Base-by-base conservation (phyloP, 2,888 invertebrate species). In the Phengaris arion region DNA sequence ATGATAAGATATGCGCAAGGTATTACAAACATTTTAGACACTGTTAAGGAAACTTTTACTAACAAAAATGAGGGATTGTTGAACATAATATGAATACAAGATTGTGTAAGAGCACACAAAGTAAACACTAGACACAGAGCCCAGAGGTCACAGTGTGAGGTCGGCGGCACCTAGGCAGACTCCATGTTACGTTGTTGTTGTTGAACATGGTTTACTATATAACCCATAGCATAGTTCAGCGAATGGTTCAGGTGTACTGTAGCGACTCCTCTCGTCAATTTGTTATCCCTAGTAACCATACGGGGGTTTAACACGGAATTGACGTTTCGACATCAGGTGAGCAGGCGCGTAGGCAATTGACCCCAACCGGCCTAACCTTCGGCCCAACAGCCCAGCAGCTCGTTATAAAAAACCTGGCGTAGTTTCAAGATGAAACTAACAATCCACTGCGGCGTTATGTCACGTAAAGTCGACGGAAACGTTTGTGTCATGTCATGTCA, bases 361-460 rank as follows among this genome's bases (percentile, higher is more conserved):
- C 35, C 35, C 35, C 35, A 35, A 4, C 22, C 22, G 22, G 22
- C 22, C n/a, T 57, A 57, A 57, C 35, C 35, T 2, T 35, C 35
- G 35, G 35, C 35, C 15, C 9, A 15, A n/a, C 70, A 15, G 70
- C 51, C 15, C 51, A 35, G 13, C 10, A 15, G 72, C 35, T 46
- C 15, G 22, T 52, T 54, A 52, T 54, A 12, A 52, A 52, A 72
- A 54, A 54, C n/a, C 22, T 54, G 72, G 72, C 72, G 35, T 12
- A 72, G 54, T 54, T 52, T 72, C 72, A 72, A 72, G 72, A 54
- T 72, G 8, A 48, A 52, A 4, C 52, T 54, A 70, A 15, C 51
- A 12, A 22, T 70, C 46, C 7, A n/a, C 69, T 4, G 48, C n/a
- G n/a, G 15, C 69, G 48, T 7, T 51, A 22, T 48, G 70, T 51